Evolutionary conservation across 1,140 invertebrate genomes (phyloP).

Genomic region (Neodiprion virginianus): DNA sequence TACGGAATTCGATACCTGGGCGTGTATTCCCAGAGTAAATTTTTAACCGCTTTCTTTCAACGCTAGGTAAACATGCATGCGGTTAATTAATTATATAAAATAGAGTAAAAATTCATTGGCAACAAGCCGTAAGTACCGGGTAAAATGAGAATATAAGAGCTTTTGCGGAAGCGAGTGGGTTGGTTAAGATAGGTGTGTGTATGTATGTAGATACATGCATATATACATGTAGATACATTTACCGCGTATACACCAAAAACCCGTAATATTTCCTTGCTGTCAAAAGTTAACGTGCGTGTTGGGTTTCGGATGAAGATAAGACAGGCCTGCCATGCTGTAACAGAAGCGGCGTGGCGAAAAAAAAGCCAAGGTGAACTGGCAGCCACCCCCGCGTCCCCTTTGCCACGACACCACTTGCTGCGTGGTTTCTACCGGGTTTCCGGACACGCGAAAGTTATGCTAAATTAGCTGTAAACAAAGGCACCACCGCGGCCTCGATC

Average conservation of each 20-base stretch:
- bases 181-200: too few species aligned
- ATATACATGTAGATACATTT: too few species aligned
- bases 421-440: background rate
- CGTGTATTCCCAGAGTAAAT: too few species aligned
- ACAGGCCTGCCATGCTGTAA: background rate
- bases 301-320: slow-evolving; percentile 7
- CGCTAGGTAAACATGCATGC: too few species aligned
- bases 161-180: too few species aligned
- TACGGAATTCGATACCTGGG: too few species aligned
- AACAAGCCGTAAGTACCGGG: too few species aligned
- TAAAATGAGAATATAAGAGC: too few species aligned
- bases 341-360: background rate
- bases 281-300: slow-evolving; percentile 6
- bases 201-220: too few species aligned
- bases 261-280: background rate
- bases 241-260: background rate
- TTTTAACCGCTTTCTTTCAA: too few species aligned
- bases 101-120: too few species aligned
- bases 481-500: background rate
- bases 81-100: too few species aligned
- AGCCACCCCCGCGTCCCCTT: background rate
- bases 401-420: background rate
- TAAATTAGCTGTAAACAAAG: slow-evolving; percentile 6
- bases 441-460: background rate
- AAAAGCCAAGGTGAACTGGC: background rate